phyloP scores from a whole-genome alignment of 1,140 invertebrate species.

The Pseudomyrmex flavicornis region DNA sequence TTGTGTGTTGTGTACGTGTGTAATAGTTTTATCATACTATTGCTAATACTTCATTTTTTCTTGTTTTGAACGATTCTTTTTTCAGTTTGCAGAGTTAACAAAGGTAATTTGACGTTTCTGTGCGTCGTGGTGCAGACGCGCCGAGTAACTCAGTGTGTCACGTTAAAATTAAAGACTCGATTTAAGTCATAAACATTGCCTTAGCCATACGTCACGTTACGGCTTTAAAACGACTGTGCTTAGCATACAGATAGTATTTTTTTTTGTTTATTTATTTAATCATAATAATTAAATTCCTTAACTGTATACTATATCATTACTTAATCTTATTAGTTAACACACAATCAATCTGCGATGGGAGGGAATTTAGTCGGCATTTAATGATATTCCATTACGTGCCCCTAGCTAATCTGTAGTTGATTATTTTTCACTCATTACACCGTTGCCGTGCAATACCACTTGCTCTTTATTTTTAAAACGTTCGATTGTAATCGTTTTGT shows the following conservation, averaged over 20 bases:
- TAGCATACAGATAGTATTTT: slow-evolving; percentile 80
- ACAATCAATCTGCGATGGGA: slow-evolving; percentile 83
- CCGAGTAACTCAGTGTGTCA: slow-evolving; percentile 81
- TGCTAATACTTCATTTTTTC: slow-evolving; percentile 79
- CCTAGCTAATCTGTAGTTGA: slow-evolving; percentile 77
- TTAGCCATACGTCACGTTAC: slow-evolving; percentile 76
- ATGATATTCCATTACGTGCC: slow-evolving; percentile 76
- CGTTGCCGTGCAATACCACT: slow-evolving; percentile 48
- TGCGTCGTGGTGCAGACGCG: slow-evolving; percentile 81
- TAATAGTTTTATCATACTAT: slow-evolving; percentile 72
- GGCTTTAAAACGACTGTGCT: slow-evolving; percentile 75
- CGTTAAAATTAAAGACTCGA: slow-evolving; percentile 73
- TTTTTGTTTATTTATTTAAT: slow-evolving; percentile 65
- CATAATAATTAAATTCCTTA: slow-evolving; percentile 83
- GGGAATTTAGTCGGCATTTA: slow-evolving; percentile 83
- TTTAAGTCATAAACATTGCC: slow-evolving; percentile 75
- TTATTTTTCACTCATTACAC: slow-evolving; percentile 73
- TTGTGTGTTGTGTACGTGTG: slow-evolving; percentile 73
- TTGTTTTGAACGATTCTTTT: slow-evolving; percentile 75
- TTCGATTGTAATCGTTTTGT: slow-evolving; percentile 10
- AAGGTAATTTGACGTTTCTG: slow-evolving; percentile 83
- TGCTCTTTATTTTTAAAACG: slow-evolving; percentile 27
- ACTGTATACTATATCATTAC: slow-evolving; percentile 76
- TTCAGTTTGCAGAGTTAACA: slow-evolving; percentile 80
- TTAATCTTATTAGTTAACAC: slow-evolving; percentile 84